phyloP scores from a whole-genome alignment of 2,797 vertebrate species.

The Hoplostethus atlanticus region DNA sequence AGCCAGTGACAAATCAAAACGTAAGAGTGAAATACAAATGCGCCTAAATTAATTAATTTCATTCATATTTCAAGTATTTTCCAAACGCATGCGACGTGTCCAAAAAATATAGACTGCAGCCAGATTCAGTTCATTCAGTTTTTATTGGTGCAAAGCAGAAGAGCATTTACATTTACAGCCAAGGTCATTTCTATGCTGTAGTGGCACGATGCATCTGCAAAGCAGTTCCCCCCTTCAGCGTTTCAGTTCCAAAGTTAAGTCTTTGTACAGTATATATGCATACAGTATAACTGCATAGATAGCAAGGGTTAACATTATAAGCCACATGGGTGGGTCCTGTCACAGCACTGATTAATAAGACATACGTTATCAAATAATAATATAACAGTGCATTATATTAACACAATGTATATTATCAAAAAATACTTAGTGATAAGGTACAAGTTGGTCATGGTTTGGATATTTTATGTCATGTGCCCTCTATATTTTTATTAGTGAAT shows the following conservation, averaged over 20 bases:
- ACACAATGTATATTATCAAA: conserved; percentile 25
- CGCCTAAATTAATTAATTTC: too few relatives aligned
- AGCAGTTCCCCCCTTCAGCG: conserved; percentile 28
- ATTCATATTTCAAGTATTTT: too few relatives aligned
- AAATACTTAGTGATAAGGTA: conserved; percentile 11
- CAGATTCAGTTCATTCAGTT: conserved; percentile 33
- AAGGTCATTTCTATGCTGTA: conserved; percentile 37
- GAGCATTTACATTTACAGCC: conserved; percentile 55
- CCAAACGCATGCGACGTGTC: not conserved
- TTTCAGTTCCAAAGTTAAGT: conserved; percentile 7
- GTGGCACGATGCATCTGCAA: conserved; percentile 5
- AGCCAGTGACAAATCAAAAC: too few relatives aligned
- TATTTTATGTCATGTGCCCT: not conserved
- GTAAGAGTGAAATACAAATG: too few relatives aligned
- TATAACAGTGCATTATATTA: conserved; percentile 1
- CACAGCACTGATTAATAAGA: conserved; percentile 30
- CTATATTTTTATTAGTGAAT: conserved; percentile 32
- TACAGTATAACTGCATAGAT: conserved; percentile 58
- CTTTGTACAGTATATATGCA: conserved; percentile 15
- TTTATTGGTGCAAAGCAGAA: conserved; percentile 73
- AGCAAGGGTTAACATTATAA: conserved; percentile 34
- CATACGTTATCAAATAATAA: not conserved
- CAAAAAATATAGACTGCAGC: not conserved
- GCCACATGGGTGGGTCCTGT: conserved; percentile 35
- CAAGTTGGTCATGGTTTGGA: conserved; percentile 29